A percentile compares a stretch with the other conserved stretches of the same genome.
Conservation (phyloP, 2,113 vertebrate species). For the Carassius auratus region DNA sequence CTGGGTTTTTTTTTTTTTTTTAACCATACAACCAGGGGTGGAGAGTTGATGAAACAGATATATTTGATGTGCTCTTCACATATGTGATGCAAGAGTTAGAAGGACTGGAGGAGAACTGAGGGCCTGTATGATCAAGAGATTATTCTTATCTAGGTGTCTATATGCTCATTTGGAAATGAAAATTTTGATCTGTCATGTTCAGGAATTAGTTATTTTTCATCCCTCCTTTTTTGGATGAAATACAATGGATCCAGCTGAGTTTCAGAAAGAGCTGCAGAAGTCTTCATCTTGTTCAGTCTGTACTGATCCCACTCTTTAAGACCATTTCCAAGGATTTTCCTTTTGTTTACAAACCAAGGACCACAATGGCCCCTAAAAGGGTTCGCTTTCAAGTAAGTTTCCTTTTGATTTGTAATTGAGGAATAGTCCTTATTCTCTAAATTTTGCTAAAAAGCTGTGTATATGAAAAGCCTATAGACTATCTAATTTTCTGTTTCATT, state of each 20-base stretch:
- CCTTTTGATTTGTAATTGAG: not conserved
- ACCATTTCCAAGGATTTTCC: not conserved
- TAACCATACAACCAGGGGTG: not conserved
- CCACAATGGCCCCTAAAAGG: slow-evolving; percentile 36
- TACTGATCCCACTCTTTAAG: not conserved
- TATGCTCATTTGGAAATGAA: not conserved
- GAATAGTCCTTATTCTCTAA: not conserved
- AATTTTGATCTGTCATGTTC: not conserved
- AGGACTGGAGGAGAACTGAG: not conserved
- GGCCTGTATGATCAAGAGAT: not conserved
- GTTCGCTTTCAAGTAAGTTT: slow-evolving; percentile 52
- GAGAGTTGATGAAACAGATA: not conserved
- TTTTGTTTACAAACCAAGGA: not conserved
- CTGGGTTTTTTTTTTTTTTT: not conserved
- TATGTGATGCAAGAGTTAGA: not conserved
- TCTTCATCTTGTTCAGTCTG: not conserved
- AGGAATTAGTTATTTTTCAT: slow-evolving; percentile 38
- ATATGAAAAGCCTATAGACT: not conserved
- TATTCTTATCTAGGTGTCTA: not conserved
- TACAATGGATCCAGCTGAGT: not conserved
- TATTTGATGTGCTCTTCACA: not conserved
- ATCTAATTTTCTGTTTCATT: too few species aligned
- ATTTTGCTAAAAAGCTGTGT: not conserved
- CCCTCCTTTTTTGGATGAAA: slow-evolving; percentile 33
- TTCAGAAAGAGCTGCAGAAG: not conserved